phyloP scores from a whole-genome alignment of 1,140 invertebrate species.

The Tribolium castaneum region DNA sequence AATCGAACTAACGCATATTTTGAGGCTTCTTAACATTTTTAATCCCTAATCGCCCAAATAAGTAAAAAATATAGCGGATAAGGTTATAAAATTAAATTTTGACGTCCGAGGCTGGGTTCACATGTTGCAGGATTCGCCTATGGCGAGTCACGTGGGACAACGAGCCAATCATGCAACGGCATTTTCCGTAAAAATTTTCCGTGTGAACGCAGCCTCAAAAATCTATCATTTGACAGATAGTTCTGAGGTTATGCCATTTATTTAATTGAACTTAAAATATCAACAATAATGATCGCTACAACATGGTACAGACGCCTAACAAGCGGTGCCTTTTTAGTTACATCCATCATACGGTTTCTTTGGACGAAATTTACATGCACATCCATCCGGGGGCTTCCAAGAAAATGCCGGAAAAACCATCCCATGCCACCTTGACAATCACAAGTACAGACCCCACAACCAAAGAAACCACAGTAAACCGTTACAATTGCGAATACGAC shows the following conservation, averaged over 20 bases:
- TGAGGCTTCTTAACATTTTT: too few relatives aligned
- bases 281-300: background rate
- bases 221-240: background rate
- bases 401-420: conserved; percentile 72
- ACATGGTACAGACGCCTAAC: background rate
- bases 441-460: conserved; percentile 73
- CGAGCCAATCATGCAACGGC: background rate
- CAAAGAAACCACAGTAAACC: conserved; percentile 74
- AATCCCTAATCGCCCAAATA: too few relatives aligned
- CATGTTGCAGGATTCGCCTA: background rate
- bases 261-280: background rate
- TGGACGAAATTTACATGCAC: conserved; percentile 77
- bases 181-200: background rate
- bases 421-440: conserved; percentile 75
- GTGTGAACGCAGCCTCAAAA: background rate
- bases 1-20: background rate
- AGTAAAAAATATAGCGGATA: background rate
- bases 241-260: background rate
- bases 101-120: background rate
- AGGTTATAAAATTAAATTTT: background rate
- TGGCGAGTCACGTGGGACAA: background rate
- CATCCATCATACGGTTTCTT: conserved; percentile 75
- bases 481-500: conserved; percentile 89
- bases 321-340: conserved; percentile 65
- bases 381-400: conserved; percentile 71